phyloP scores from a whole-genome alignment of 2,113 vertebrate species.

The Chionodraco myersi region DNA sequence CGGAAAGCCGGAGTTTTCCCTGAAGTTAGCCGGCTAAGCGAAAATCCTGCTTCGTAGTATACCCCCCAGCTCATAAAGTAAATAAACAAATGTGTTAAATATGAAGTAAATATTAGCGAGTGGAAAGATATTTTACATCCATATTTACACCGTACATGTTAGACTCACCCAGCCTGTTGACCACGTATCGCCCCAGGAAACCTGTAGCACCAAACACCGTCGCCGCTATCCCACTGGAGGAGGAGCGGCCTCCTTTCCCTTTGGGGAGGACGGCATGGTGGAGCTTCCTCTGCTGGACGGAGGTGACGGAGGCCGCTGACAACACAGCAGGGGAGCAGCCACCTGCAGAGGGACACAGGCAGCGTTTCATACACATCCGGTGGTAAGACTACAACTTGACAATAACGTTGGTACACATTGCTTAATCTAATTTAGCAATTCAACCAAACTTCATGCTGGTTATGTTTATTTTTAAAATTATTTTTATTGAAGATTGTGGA shows the following conservation, averaged over 20 bases:
- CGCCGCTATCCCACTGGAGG: slow-evolving; percentile 92
- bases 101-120: neutral
- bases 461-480: too few species aligned
- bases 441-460: too few species aligned
- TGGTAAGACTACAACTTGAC: neutral
- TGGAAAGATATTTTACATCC: neutral
- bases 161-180: slow-evolving; percentile 91
- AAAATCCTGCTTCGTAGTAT: too few species aligned
- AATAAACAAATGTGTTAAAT: neutral
- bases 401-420: too few species aligned
- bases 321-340: slow-evolving; percentile 75
- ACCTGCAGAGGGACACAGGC: slow-evolving; percentile 72
- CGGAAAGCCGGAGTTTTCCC: too few species aligned
- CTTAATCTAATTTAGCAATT: too few species aligned
- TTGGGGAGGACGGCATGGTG: slow-evolving; percentile 89
- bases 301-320: slow-evolving; percentile 66
- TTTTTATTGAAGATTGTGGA: neutral
- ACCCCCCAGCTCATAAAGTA: neutral
- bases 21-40: too few species aligned
- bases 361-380: neutral
- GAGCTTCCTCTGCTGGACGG: slow-evolving; percentile 83
- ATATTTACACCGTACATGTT: neutral
- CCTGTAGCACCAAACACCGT: slow-evolving; percentile 97
- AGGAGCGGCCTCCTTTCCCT: slow-evolving; percentile 93
- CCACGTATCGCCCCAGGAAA: slow-evolving; percentile 94